Conservation (phyloP, 1,140 invertebrate genomes). For the Drosophila burlai region DNA sequence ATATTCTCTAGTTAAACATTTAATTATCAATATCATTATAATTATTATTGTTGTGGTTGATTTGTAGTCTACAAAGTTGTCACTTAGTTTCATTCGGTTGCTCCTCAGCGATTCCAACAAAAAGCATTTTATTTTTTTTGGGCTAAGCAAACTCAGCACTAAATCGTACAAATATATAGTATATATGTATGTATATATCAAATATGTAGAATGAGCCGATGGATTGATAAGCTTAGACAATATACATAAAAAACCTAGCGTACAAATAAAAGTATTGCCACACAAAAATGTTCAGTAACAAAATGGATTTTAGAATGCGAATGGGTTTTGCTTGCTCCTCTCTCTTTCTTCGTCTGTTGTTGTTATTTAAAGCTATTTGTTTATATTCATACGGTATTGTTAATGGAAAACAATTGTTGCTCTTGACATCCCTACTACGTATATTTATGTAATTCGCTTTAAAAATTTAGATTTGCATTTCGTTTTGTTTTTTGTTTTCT, state of each 20-base stretch:
- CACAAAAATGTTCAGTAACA: conserved; percentile 36
- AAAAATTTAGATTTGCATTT: conserved; percentile 57
- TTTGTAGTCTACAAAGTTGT: conserved; percentile 72
- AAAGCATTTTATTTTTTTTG: conserved; percentile 64
- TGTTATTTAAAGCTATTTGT: conserved; percentile 79
- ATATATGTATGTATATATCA: conserved; percentile 36
- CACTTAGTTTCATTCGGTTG: conserved; percentile 55
- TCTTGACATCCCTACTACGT: conserved; percentile 40
- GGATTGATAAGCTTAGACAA: conserved; percentile 43
- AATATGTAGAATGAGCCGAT: conserved; percentile 33
- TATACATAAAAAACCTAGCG: conserved; percentile 39
- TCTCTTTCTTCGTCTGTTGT: conserved; percentile 3
- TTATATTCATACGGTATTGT: conserved; percentile 74
- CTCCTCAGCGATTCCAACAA: conserved; percentile 51
- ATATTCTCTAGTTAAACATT: conserved; percentile 71
- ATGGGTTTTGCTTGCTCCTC: conserved; percentile 21
- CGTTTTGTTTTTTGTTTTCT: conserved; percentile 27
- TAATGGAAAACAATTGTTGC: conserved; percentile 74
- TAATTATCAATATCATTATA: conserved; percentile 68
- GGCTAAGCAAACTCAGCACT: conserved; percentile 51
- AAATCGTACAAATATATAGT: conserved; percentile 49
- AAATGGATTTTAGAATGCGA: conserved; percentile 28
- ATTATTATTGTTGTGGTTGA: conserved; percentile 73
- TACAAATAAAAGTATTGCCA: conserved; percentile 50
- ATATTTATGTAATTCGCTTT: conserved; percentile 37